Base-by-base conservation (phyloP, 1,140 invertebrate genomes). In the Scaptomyza hsui region DNA sequence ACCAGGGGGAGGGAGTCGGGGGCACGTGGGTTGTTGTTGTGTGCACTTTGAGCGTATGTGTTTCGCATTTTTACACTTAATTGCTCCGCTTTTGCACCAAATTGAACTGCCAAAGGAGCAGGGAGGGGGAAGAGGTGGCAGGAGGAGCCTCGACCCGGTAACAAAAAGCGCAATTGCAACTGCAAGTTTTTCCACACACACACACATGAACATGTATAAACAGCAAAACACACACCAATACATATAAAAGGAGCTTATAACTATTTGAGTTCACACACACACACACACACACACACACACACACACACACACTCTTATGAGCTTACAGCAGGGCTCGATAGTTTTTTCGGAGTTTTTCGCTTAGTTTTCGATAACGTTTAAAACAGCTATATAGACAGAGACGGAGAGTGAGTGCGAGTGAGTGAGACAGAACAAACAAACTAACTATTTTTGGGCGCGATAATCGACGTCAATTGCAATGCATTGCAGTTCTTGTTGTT, bases 31-130 rank as follows among this genome's bases (percentile, higher is more conserved):
- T n/a, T 16, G 32, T 9, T 44, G 56, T 48, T 18, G 63, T 76
- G 68, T 82, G 62, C 75, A 86, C 77, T 85, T 86, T 76, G 77
- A 78, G 62, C 82, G 81, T 85, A 85, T 85, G 81, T 85, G 81
- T 85, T 85, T 85, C 81, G 82, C 81, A 85, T 85, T 85, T 85
- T 85, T 85, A 85, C 81, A 85, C 82, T 88, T 85, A 85, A 85
- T 85, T 85, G 81, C 81, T 85, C 45, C 81, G 81, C 72, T 85
- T 85, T 85, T 80, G 73, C 81, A 70, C 64, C 81, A 81, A 83
- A 78, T 85, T 85, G 81, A 88, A 78, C 81, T 59, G 68, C 16
- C 7, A 15, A 26, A 19, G 21, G 42, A 19, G 21, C 1, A 18
- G 13, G 19, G 10, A 4, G 24, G 24, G 12, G 26, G 4, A 37